Base-by-base conservation (phyloP, 2,797 vertebrate species). In the Gila robusta region DNA sequence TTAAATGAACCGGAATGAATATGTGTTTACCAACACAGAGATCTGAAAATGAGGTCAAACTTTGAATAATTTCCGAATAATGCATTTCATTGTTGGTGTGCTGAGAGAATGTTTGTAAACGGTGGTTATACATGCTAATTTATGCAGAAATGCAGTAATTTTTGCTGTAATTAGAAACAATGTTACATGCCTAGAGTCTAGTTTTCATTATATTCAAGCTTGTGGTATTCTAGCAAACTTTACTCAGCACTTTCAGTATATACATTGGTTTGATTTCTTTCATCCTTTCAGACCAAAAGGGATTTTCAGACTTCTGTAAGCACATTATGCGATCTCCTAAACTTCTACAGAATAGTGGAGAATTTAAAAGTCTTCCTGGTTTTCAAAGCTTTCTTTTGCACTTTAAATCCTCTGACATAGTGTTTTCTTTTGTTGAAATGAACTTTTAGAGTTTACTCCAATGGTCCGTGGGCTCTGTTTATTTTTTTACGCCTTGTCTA, bases 51-150 rank as follows among this genome's bases (percentile, higher is more conserved):
- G 66, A 67, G 26, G 52, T 14, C 54, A 83, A 16, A 35, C 41
- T 56, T 52, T 37, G 32, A 54, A 70, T 79, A 17, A 73, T 35
- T 41, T 47, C 54, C 44, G 3, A 37, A 71, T 83, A 67, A 81
- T 80, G 79, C 32, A 47, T 76, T 44, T 74, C 11, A 81, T 71
- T 69, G 35, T 76, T 52, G 28, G 28, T 52, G 41, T 59, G 70
- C 41, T 12, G n/a, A 56, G 47, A 44, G 3, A 17, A 81, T 79
- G 66, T n/a, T 56, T 88, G 26, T 23, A 19, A 59, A 39, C 26
- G 52, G 32, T 59, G 14, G 26, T 79, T 86, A 86, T 67, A 14
- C 49, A 67, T 89, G 81, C 23, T 77, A 39, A 88, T 89, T 72
- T 74, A 85, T 87, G 84, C 81, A 74, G 66, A 85, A 72, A 62